These are phyloP conservation scores for Taxidea taxus DNA, from an alignment of 2,113 vertebrate genomes.

Conservation along the genomic window DNA sequence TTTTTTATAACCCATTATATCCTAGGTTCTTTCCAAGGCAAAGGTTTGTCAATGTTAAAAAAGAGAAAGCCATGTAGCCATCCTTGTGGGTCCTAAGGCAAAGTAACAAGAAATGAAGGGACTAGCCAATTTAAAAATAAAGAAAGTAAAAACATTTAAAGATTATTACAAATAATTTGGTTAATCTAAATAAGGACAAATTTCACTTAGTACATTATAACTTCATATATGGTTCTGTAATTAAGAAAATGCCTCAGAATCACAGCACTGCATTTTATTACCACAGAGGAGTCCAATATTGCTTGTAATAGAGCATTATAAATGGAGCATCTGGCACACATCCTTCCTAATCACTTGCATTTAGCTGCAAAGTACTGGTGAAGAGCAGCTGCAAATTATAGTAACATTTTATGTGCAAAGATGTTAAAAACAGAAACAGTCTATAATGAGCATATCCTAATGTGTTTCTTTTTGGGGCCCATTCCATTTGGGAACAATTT, in stretches of 20 bases:
- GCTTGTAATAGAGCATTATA: neutral
- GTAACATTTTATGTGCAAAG: neutral
- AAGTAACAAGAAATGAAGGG: conserved; percentile 1
- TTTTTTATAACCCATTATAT: conserved; percentile 18
- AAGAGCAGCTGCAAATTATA: conserved; percentile 44
- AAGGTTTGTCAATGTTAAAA: neutral
- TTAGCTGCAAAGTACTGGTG: conserved; percentile 22
- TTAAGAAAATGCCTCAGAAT: conserved; percentile 15
- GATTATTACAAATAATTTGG: conserved; percentile 9
- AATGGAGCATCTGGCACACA: neutral
- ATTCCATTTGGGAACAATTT: neutral
- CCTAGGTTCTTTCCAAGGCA: conserved; percentile 25
- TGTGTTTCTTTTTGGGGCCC: conserved; percentile 27
- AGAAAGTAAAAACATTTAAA: neutral
- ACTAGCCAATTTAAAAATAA: conserved; percentile 27
- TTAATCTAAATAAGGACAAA: neutral
- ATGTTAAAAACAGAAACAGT: conserved; percentile 11
- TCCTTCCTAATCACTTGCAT: conserved; percentile 8
- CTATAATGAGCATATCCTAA: neutral
- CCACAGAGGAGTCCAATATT: neutral
- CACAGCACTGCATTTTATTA: neutral
- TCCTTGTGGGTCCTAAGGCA: neutral
- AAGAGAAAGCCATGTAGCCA: neutral
- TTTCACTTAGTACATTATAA: conserved; percentile 9
- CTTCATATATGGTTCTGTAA: conserved; percentile 2